Evolutionary conservation across 2,113 vertebrate genomes (phyloP).

Genomic region (Silurus asotus): DNA sequence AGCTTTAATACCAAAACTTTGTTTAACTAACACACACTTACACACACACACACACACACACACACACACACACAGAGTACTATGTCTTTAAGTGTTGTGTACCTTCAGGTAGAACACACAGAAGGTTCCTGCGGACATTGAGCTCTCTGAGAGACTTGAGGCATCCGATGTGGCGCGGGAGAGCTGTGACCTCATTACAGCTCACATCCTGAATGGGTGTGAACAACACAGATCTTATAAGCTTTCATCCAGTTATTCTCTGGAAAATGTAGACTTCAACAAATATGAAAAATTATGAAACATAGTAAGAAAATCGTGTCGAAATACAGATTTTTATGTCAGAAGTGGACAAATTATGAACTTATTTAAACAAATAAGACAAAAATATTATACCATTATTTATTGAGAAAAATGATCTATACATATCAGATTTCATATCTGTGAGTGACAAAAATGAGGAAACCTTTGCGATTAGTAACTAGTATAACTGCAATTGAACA

Average conservation of each 20-base stretch:
- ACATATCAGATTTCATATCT: too few relatives aligned
- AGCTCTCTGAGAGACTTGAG: conserved; percentile 86
- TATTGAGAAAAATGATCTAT: too few relatives aligned
- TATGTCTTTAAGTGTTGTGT: not conserved
- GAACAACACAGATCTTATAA: conserved; percentile 1
- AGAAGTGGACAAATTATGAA: too few relatives aligned
- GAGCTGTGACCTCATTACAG: conserved; percentile 91
- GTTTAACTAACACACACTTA: conserved; percentile 44
- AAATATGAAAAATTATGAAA: not conserved
- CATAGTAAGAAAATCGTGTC: not conserved
- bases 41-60: conserved; percentile 33
- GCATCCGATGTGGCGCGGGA: conserved; percentile 88
- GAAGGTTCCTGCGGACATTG: conserved; percentile 89
- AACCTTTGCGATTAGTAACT: too few relatives aligned
- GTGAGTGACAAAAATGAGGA: too few relatives aligned
- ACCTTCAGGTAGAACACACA: conserved; percentile 93
- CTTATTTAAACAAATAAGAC: too few relatives aligned
- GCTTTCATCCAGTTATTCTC: not conserved
- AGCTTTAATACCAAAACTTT: not conserved
- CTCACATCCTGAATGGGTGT: conserved; percentile 87
- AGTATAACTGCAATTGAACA: too few relatives aligned
- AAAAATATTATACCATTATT: too few relatives aligned
- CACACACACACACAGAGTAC: not conserved
- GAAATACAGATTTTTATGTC: too few relatives aligned
- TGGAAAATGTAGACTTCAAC: not conserved